phyloP scores from a whole-genome alignment of 2,113 vertebrate genomes.

The Coptodon bakossiorum region DNA sequence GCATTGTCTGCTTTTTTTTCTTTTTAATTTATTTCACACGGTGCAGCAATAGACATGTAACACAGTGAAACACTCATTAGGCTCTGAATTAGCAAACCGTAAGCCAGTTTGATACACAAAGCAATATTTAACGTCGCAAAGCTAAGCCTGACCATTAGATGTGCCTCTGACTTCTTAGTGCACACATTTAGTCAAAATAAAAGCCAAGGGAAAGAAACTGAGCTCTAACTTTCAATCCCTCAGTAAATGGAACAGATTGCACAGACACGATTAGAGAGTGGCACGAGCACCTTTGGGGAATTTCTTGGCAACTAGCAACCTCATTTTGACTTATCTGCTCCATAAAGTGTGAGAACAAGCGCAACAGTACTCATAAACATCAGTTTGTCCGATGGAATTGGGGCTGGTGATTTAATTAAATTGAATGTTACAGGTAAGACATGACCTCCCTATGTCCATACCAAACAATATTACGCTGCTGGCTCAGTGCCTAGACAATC shows the following conservation, averaged over 20 bases:
- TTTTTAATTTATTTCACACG: not conserved
- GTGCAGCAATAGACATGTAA: not conserved
- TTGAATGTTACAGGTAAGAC: constrained; percentile 51
- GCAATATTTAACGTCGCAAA: not conserved
- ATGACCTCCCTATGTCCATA: constrained; percentile 27
- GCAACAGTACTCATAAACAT: constrained; percentile 20
- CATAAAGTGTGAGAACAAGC: constrained; percentile 26
- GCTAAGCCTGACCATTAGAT: not conserved
- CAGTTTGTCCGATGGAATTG: constrained; percentile 16
- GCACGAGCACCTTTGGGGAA: not conserved
- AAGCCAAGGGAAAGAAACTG: not conserved
- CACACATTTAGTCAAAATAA: not conserved
- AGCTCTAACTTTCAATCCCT: not conserved
- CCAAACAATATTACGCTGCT: constrained; percentile 50
- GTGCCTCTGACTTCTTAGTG: not conserved
- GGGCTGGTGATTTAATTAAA: constrained; percentile 57
- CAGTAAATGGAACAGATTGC: constrained; percentile 23
- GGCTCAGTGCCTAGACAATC: constrained; percentile 47
- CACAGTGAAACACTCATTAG: not conserved
- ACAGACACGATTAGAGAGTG: not conserved
- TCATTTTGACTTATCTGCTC: constrained; percentile 39
- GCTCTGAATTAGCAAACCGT: not conserved
- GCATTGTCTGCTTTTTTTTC: not conserved
- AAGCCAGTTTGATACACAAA: not conserved
- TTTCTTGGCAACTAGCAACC: not conserved